These are phyloP conservation scores for Drosophila colorata DNA, from an alignment of 2,888 invertebrate genomes.

Conservation along the genomic window DNA sequence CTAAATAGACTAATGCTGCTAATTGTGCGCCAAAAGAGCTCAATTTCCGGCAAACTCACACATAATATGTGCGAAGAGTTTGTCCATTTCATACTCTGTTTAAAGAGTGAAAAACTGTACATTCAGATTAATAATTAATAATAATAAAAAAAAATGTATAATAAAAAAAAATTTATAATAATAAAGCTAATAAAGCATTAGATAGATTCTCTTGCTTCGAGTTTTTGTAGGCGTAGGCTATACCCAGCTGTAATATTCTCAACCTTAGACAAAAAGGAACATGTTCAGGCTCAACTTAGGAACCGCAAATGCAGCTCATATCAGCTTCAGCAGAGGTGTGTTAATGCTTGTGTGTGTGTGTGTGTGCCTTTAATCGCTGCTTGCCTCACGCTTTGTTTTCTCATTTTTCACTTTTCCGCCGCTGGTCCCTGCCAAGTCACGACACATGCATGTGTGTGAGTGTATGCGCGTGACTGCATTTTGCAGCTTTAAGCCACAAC, in stretches of 20 bases:
- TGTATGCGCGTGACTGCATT: slow-evolving; percentile 40
- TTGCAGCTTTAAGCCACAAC: slow-evolving; percentile 67
- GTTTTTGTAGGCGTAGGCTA: too few species aligned
- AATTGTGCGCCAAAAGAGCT: slow-evolving; percentile 56
- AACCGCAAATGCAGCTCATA: slow-evolving; percentile 7
- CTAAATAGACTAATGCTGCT: slow-evolving; percentile 45
- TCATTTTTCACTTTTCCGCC: slow-evolving; percentile 63
- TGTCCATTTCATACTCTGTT: background rate
- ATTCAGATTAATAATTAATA: too few species aligned
- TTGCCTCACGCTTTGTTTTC: slow-evolving; percentile 47
- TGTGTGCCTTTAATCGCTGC: slow-evolving; percentile 10
- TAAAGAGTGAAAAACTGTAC: background rate
- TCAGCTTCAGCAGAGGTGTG: slow-evolving; percentile 11
- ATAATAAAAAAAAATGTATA: too few species aligned
- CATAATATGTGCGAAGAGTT: background rate
- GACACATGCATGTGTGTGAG: background rate
- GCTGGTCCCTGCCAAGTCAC: slow-evolving; percentile 45
- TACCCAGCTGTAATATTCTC: background rate
- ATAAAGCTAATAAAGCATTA: too few species aligned
- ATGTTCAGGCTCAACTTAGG: slow-evolving; percentile 8
- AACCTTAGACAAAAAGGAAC: background rate
- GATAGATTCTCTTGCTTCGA: too few species aligned
- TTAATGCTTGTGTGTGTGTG: slow-evolving; percentile 5
- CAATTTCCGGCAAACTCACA: slow-evolving; percentile 30
- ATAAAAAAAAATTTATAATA: too few species aligned